These are phyloP conservation scores for Holacanthus passer DNA, from an alignment of 2,113 vertebrate species.

Conservation along the genomic window DNA sequence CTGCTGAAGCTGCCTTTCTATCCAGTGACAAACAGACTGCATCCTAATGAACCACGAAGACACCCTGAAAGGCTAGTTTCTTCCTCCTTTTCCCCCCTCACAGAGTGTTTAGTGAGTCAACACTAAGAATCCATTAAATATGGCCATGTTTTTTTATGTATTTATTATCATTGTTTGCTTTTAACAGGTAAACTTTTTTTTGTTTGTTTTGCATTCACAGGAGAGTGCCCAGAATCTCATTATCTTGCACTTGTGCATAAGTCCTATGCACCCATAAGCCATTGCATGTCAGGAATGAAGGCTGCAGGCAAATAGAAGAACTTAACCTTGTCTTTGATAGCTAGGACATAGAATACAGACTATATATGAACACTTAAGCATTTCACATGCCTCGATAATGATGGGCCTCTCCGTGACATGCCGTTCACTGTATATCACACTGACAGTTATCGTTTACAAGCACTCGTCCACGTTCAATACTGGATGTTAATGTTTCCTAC, in stretches of 20 bases:
- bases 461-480: constrained; percentile 39
- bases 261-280: constrained; percentile 38
- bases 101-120: constrained; percentile 18
- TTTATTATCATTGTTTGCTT: constrained; percentile 70
- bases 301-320: constrained; percentile 55
- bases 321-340: constrained; percentile 22
- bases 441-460: constrained; percentile 71
- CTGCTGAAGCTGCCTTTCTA: constrained; percentile 66
- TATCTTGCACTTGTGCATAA: constrained; percentile 46
- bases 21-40: constrained; percentile 43
- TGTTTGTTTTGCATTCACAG: constrained; percentile 53
- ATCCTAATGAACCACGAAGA: constrained; percentile 50
- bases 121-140: constrained; percentile 50
- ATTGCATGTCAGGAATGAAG: constrained; percentile 62
- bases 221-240: constrained; percentile 62
- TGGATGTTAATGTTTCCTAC: constrained; percentile 15
- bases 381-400: constrained; percentile 45
- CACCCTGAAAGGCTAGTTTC: constrained; percentile 15
- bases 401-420: constrained; percentile 48
- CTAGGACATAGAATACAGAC: constrained; percentile 16
- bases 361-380: constrained; percentile 21
- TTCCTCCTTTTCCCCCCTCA: neutral
- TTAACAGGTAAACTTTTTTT: constrained; percentile 39
- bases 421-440: constrained; percentile 56
- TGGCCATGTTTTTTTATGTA: constrained; percentile 50